Evolutionary conservation across 2,888 invertebrate species (phyloP), one percentile per base, ranked within the genome.

Genomic region (Alitta virens): DNA sequence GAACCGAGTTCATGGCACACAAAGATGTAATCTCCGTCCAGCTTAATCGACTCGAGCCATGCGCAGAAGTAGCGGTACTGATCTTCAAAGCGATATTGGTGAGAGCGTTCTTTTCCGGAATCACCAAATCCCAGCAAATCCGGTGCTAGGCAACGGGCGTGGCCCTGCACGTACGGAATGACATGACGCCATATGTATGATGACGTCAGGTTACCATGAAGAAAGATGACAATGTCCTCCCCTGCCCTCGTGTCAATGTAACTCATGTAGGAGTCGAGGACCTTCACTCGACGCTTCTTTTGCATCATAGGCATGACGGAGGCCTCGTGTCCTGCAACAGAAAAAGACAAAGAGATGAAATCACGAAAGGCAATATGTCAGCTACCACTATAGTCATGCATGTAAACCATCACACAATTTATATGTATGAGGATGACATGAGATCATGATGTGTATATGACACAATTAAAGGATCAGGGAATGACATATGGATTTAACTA

Each of bases 241-340:
- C 51, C 51, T 21, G 50, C 58, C 24, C 50, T 9, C 21, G 58
- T 58, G 51, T 58, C 58, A n/a, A 58, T 26, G 27, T 58, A 58
- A 51, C 58, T 50, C n/a, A 58, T 58, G 50, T 49, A 27, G 5
- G 58, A 50, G 26, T 58, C 58, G 5, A 58, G 21, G 51, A 58
- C 58, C 16, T 26, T 18, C 23, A 58, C 51, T 2, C 46, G 21
- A 5, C 56, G 26, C 42, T 46, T 46, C 46, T 46, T 46, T 12
- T 5, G 5, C 12, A 33, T 33, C 33, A 33, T 33, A 5, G 33
- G 33, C 33, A 33, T 33, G 33, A 12, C 33, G 33, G 33, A 33
- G 33, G 7, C 33, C 12, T 12, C 7, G 33, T 33, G 33, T 33
- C 33, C 33, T 33, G 33, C n/a, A n/a, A n/a, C n/a, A n/a, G n/a